These are phyloP conservation scores for Gallinago jamesoni DNA, from an alignment of 2,113 vertebrate species.

Conservation along the genomic window DNA sequence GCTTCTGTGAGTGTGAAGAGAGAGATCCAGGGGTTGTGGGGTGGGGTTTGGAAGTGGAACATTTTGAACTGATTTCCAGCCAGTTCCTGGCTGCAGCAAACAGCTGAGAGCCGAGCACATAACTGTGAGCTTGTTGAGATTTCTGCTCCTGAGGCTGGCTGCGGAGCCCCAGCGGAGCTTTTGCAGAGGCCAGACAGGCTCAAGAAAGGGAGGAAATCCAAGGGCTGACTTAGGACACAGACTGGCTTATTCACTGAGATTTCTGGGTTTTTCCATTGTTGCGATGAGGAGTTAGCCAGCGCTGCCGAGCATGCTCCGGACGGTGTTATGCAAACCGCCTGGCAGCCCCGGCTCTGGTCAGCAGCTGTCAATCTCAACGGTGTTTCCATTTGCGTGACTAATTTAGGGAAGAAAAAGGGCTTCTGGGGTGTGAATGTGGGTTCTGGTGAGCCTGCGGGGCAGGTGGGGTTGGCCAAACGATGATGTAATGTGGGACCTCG, in stretches of 20 bases:
- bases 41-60: conserved; percentile 64
- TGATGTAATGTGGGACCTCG: neutral
- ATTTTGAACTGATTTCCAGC: conserved; percentile 67
- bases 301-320: neutral
- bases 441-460: neutral
- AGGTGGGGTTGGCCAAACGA: fast-evolving
- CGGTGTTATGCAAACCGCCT: conserved; percentile 24
- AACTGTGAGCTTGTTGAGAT: conserved; percentile 67
- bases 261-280: conserved; percentile 76
- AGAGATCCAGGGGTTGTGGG: conserved; percentile 4
- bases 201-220: conserved; percentile 67
- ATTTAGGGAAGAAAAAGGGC: neutral
- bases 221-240: conserved; percentile 67
- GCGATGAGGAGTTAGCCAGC: conserved; percentile 3
- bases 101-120: conserved; percentile 26
- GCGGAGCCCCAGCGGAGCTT: conserved; percentile 17
- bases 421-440: neutral
- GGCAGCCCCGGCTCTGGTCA: neutral
- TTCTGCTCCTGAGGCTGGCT: conserved; percentile 16
- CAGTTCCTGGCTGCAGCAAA: conserved; percentile 61
- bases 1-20: neutral
- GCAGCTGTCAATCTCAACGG: neutral
- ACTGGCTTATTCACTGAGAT: conserved; percentile 17
- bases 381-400: neutral
- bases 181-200: conserved; percentile 48